Evolutionary conservation across 64 coral and sea anemone species (phyloP), one percentile per base, ranked within the genome.

Genomic region (Pocillopora verrucosa): DNA sequence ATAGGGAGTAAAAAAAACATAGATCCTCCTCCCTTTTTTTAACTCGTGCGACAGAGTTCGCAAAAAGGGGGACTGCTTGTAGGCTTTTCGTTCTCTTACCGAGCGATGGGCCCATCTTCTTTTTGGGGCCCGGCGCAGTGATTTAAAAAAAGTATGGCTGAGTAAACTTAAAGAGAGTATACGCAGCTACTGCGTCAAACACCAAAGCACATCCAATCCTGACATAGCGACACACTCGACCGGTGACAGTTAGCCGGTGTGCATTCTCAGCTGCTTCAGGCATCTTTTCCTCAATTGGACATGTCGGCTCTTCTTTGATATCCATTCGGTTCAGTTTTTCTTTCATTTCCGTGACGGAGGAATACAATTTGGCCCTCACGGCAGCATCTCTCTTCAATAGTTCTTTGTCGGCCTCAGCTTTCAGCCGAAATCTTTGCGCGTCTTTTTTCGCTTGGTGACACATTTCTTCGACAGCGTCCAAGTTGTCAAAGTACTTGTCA

Each of bases 161-260:
- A 24, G 82, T 84, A 19, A 72, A 11, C 15, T 41, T n/a, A 70
- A 69, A 84, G 11, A 84, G 11, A 12, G 36, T 24, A 70, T 72
- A 84, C 26, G 20, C 82, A 57, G 82, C 82, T 72, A 70, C 82
- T 56, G 63, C 56, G 38, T 84, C 82, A 11, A 84, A 26, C 65
- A 72, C 63, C 37, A 85, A 56, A 19, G 41, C 65, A 22, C 38
- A 72, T 9, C 65, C 82, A 70, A 72, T 85, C 82, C 56, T 85
- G 36, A 72, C 37, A 70, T 56, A 84, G 64, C 34, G 82, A 11
- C n/a, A n/a, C 19, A 56, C 36, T 72, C 17, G 35, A 84, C 20
- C 45, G n/a, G 15, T 22, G 5, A 20, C 25, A 14, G 36, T 84
- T 20, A 70, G 2, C 25, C 45, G 13, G 13, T 22, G 7, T 4